phyloP scores from a whole-genome alignment of 2,797 vertebrate species.

The Scarus forsteni region DNA sequence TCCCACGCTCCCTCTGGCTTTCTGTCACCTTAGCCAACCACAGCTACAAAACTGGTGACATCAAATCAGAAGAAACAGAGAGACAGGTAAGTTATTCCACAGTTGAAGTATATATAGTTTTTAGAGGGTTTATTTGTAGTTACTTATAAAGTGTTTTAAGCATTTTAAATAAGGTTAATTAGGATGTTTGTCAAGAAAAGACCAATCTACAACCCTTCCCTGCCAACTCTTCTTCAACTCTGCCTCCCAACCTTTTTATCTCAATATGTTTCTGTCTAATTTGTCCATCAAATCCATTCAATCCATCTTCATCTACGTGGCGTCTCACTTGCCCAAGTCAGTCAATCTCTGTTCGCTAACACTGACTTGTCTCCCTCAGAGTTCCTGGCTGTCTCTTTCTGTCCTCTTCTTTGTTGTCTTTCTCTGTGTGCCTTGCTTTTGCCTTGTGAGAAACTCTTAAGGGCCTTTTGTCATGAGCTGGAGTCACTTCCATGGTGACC shows the following conservation, averaged over 20 bases:
- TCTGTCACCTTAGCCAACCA: conserved; percentile 47
- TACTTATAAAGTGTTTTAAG: conserved; percentile 4
- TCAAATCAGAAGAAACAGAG: conserved; percentile 9
- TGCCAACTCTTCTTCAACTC: conserved; percentile 37
- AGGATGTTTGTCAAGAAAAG: background rate
- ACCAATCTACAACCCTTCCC: conserved; percentile 20
- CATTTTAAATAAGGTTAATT: conserved; percentile 16
- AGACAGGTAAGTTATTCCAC: conserved; percentile 7
- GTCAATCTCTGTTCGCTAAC: conserved; percentile 58
- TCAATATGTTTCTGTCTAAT: conserved; percentile 71
- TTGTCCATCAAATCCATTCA: conserved; percentile 76
- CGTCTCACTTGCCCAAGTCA: conserved; percentile 56
- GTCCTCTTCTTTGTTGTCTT: conserved; percentile 68
- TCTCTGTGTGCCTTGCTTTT: conserved; percentile 64
- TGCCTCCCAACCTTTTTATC: conserved; percentile 63
- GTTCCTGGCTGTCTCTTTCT: conserved; percentile 67
- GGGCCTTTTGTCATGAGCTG: conserved; percentile 77
- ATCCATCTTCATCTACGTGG: conserved; percentile 69
- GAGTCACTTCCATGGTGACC: conserved; percentile 82
- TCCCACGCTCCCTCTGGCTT: conserved; percentile 77
- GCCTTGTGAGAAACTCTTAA: conserved; percentile 81
- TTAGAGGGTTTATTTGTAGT: background rate
- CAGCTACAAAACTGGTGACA: conserved; percentile 11
- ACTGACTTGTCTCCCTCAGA: conserved; percentile 59
- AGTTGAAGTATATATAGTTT: conserved; percentile 2